phyloP scores from a whole-genome alignment of 2,797 vertebrate genomes.

The Cephalopachus bancanus region DNA sequence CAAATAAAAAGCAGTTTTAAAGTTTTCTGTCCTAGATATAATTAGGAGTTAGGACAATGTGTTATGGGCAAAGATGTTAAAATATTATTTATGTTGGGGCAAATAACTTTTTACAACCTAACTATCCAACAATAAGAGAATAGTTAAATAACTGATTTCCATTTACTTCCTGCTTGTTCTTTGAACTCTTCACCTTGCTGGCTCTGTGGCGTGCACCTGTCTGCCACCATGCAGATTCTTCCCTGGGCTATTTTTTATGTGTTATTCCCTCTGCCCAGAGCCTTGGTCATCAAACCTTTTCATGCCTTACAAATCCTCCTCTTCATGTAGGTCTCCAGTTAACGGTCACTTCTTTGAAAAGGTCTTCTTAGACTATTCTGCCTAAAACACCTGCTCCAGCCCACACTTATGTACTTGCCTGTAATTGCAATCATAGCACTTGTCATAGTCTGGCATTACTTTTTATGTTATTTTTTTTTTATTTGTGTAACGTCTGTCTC shows the following conservation, averaged over 20 bases:
- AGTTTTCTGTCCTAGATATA: not conserved
- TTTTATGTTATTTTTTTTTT: not conserved
- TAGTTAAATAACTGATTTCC: not conserved
- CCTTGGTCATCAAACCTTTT: not conserved
- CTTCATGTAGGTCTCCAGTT: not conserved
- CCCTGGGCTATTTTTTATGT: not conserved
- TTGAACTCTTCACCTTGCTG: rapidly evolving
- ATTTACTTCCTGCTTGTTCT: too few species aligned
- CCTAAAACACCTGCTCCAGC: not conserved
- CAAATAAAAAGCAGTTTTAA: slow-evolving; percentile 38
- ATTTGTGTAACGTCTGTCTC: not conserved
- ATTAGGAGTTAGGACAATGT: slow-evolving; percentile 4
- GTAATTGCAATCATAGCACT: not conserved
- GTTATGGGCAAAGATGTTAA: not conserved
- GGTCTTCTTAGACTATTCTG: not conserved
- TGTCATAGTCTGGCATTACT: not conserved
- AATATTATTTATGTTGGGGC: not conserved
- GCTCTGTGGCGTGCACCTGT: not conserved
- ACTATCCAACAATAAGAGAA: not conserved
- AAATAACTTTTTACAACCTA: not conserved
- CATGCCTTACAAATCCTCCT: not conserved
- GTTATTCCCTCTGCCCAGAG: not conserved
- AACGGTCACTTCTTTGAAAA: not conserved
- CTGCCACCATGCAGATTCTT: not conserved
- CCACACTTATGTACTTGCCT: not conserved